phyloP scores from a whole-genome alignment of 2,888 invertebrate species.

The Thysanoteuthis rhombus region DNA sequence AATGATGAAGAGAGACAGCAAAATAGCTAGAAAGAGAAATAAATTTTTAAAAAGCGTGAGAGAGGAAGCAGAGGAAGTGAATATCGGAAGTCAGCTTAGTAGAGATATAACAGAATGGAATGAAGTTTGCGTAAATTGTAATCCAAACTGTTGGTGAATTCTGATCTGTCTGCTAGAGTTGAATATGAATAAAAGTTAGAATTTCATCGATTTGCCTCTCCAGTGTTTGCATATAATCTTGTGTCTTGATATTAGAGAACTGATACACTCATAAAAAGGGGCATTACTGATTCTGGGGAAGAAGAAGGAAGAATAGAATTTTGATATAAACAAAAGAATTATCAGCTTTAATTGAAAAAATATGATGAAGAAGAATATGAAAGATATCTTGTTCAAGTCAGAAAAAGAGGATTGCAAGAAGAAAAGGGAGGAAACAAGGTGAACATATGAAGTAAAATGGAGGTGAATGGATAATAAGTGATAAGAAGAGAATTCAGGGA shows the following conservation, averaged over 20 bases:
- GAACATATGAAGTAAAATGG: too few species aligned
- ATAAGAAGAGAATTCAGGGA: too few species aligned
- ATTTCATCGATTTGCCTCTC: neutral
- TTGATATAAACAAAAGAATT: neutral
- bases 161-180: neutral
- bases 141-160: neutral
- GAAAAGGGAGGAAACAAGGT: too few species aligned
- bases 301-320: neutral
- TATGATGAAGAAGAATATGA: neutral
- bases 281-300: neutral
- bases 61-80: neutral
- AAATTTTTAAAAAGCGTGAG: neutral
- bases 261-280: neutral
- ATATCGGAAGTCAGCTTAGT: neutral
- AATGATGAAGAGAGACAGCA: neutral
- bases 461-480: too few species aligned
- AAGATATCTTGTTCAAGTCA: neutral
- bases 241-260: neutral
- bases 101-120: neutral
- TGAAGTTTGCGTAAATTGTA: neutral
- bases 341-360: constrained; percentile 1
- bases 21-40: neutral
- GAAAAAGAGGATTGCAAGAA: too few species aligned
- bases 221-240: neutral
- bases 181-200: neutral